phyloP scores from a whole-genome alignment of 2,113 vertebrate genomes.

The Gopherus flavomarginatus region DNA sequence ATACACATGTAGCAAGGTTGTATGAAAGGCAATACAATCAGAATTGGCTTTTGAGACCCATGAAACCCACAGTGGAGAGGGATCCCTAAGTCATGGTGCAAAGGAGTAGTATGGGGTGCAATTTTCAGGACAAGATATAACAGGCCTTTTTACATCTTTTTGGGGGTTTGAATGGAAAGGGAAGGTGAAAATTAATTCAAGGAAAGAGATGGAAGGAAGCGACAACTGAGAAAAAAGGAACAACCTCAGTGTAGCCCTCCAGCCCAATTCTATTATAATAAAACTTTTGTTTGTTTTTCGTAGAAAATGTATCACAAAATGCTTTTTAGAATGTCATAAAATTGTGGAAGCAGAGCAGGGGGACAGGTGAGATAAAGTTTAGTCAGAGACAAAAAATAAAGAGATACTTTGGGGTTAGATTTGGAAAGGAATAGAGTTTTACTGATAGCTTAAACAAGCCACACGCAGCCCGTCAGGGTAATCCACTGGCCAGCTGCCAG shows the following conservation, averaged over 20 bases:
- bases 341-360: background rate
- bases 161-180: background rate
- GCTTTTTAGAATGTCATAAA: background rate
- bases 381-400: background rate
- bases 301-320: conserved; percentile 1
- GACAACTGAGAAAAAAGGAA: conserved; percentile 29
- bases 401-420: background rate
- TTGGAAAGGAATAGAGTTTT: background rate
- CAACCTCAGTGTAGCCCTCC: conserved; percentile 4
- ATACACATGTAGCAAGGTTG: accelerated
- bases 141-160: background rate
- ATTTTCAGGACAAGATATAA: accelerated
- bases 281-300: conserved; percentile 33
- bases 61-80: background rate
- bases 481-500: too few species aligned
- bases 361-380: background rate
- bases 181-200: background rate
- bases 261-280: accelerated
- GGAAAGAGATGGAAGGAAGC: background rate
- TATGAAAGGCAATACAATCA: background rate
- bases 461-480: too few species aligned
- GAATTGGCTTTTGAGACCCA: background rate
- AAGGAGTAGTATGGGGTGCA: accelerated
- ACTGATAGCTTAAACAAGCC: background rate
- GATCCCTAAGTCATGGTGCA: background rate